Evolutionary conservation across 2,113 vertebrate genomes (phyloP), one percentile per base, ranked within the genome.

Genomic region (Zapornia atra): DNA sequence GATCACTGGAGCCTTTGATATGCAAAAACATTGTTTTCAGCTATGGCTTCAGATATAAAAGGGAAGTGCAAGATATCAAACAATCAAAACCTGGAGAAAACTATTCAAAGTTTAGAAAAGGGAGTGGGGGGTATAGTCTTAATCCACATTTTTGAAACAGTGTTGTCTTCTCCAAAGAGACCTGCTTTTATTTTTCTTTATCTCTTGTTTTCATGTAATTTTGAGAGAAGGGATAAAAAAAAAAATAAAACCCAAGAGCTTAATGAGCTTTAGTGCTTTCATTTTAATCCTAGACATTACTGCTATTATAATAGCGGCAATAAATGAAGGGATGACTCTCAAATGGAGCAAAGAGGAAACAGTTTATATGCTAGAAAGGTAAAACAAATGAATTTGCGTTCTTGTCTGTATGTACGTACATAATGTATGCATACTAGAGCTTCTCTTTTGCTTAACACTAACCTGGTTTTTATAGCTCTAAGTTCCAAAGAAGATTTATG

Each of bases 61-160:
- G 94, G 90, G 87, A 97, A 97, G 90, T 95, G 92, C 60, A 42
- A 98, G 97, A 97, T 97, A 98, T 97, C 91, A 97, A 95, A 92
- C 93, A 98, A 97, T 97, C 92, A 94, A 94, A 88, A 97, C 90
- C 91, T 92, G 76, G 96, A 96, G 86, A 96, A 97, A 96, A 95
- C 50, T 90, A 80, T 97, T 97, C 85, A 92, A 84, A 97, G 68
- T 82, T 96, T 79, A 97, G 94, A 95, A 95, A 94, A n/a, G 76
- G 64, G 79, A 44, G 72, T 81, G 46, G 91, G 82, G 96, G 94
- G 82, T 92, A 92, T 82, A 87, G 95, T 70, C 90, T 96, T 96
- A 98, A 97, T 98, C 97, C 96, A 97, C 92, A 97, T 97, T 96
- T 98, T 97, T 97, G 85, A 98, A 98, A 98, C 93, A 93, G 89